Evolutionary conservation across 2,888 invertebrate genomes (phyloP).

Genomic region (Chrysopilus asiliformis): DNA sequence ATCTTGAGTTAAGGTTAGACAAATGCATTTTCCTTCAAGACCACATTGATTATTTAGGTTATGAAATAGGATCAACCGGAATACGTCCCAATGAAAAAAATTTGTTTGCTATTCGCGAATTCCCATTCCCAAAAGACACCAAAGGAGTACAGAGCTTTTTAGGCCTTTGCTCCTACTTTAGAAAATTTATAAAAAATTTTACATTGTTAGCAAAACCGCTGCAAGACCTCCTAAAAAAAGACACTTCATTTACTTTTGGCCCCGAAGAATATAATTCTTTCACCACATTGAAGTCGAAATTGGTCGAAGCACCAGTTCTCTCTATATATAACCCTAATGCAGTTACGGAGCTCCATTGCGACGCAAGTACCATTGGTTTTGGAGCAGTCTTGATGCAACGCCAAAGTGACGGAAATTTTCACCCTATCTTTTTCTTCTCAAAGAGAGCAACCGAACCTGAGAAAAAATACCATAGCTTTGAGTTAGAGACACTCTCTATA

Average conservation of each 20-base stretch:
- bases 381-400: constrained; percentile 17
- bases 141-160: constrained; percentile 5
- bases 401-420: no score
- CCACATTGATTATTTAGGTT: no score
- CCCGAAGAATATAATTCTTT: background rate
- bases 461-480: constrained; percentile 18
- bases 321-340: constrained; percentile 16
- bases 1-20: no score
- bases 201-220: constrained; percentile 18
- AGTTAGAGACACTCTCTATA: constrained; percentile 19
- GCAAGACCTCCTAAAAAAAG: constrained; percentile 15
- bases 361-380: constrained; percentile 16
- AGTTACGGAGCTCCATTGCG: constrained; percentile 20
- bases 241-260: background rate
- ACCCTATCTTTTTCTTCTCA: constrained; percentile 19
- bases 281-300: constrained; percentile 1
- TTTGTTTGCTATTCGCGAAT: no score
- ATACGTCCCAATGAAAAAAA: no score
- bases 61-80: no score
- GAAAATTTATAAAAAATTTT: constrained; percentile 3
- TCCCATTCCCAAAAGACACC: no score
- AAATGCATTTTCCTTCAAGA: no score
- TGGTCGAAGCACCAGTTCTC: constrained; percentile 15
- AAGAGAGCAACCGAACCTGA: constrained; percentile 16
- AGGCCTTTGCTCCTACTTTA: constrained; percentile 5